Base-by-base conservation (phyloP, 2,797 vertebrate species). In the Muscicapa comitata region DNA sequence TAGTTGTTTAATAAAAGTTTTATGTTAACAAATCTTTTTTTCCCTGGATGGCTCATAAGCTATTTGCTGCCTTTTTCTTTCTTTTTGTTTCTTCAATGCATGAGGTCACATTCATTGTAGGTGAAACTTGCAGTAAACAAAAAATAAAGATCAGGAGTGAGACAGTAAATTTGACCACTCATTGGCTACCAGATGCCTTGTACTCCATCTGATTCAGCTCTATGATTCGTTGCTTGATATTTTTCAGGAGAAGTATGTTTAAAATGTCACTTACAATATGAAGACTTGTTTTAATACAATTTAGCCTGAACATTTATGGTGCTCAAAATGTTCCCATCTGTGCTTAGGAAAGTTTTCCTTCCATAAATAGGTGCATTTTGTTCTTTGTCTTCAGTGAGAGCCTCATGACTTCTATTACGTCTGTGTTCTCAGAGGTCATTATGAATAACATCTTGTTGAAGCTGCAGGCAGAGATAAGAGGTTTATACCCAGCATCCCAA, bases 1-100 rank as follows among this genome's bases (percentile, higher is more conserved):
- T 91, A 50, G 42, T 33, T 92, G 31, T 83, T 95, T 82, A 93
- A 95, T 90, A 29, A 90, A 96, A 91, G 31, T 94, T 93, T 93
- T 74, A 92, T 91, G 84, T 58, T 85, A 94, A 92, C 90, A 95
- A 93, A 89, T 92, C 23, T 79, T 79, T 50, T 57, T 72, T 86
- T 28, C 77, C 63, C 57, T 67, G 45, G 14, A 37, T 65, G 80
- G 48, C 45, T 96, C 45, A 43, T 68, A 57, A 88, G 37, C 53
- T 51, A 47, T 76, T 91, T 93, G 47, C 43, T 92, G 65, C 67
- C 35, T 93, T 91, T 87, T 87, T 33, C 45, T 80, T 19, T 68
- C 42, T 74, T 93, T 82, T 92, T 63, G 7, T 38, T 85, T 57
- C 72, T 90, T 92, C 73, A 47, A 18, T 79, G 76, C 47, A n/a